These are phyloP conservation scores for Melanerpes aurifrons DNA, from an alignment of 2,113 vertebrate species.

Conservation along the genomic window DNA sequence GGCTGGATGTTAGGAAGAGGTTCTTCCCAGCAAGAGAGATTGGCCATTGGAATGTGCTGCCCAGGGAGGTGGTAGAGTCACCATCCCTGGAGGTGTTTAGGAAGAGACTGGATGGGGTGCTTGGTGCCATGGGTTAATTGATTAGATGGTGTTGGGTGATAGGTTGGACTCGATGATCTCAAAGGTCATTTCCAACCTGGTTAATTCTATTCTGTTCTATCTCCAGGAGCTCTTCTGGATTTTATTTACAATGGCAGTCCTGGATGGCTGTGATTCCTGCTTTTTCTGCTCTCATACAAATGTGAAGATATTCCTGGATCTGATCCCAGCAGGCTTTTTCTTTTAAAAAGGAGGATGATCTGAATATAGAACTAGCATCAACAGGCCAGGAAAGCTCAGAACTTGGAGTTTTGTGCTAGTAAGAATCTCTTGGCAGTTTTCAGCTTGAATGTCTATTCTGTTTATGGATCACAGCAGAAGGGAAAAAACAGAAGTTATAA, in stretches of 20 bases:
- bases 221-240: neutral
- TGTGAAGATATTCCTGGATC: neutral
- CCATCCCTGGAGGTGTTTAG: too few species aligned
- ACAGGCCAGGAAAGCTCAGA: neutral
- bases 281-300: neutral
- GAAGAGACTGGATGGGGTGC: too few species aligned
- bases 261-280: neutral
- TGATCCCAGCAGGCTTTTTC: neutral
- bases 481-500: neutral
- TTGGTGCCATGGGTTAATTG: too few species aligned
- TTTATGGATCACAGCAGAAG: constrained; percentile 24
- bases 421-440: neutral
- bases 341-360: neutral
- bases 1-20: too few species aligned
- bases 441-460: constrained; percentile 1
- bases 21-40: too few species aligned
- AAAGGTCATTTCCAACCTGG: too few species aligned
- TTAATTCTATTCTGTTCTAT: neutral
- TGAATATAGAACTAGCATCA: neutral
- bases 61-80: too few species aligned
- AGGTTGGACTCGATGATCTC: too few species aligned
- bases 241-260: neutral
- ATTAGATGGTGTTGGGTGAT: too few species aligned
- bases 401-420: neutral
- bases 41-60: too few species aligned